Evolutionary conservation across 2,113 vertebrate genomes (phyloP).

Genomic region (Scytalopus superciliaris): DNA sequence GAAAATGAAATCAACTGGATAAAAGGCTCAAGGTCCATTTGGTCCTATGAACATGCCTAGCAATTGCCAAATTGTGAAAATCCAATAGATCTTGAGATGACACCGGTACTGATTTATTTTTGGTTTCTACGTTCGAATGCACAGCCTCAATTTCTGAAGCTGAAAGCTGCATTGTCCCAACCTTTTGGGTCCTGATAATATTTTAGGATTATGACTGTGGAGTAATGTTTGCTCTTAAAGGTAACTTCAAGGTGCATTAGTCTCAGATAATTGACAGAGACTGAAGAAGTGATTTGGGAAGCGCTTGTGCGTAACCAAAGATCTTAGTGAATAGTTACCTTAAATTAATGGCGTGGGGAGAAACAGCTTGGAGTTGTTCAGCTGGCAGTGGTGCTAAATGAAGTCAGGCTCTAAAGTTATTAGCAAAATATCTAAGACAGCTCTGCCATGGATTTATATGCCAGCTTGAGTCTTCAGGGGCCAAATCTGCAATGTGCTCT

Average conservation of each 20-base stretch:
- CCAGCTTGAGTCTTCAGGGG: neutral
- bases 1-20: conserved; percentile 31
- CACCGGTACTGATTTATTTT: neutral
- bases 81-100: neutral
- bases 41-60: neutral
- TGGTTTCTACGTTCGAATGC: neutral
- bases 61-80: conserved; percentile 17
- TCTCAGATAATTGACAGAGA: conserved; percentile 31
- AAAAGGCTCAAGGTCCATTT: neutral
- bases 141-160: neutral
- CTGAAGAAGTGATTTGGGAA: neutral
- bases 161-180: neutral
- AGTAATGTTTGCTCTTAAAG: conserved; percentile 3
- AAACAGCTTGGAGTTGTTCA: conserved; percentile 35
- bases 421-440: conserved; percentile 23
- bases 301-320: neutral
- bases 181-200: neutral
- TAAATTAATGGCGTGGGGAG: conserved; percentile 24
- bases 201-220: neutral
- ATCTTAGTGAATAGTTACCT: conserved; percentile 42
- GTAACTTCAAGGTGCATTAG: conserved; percentile 10
- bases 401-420: conserved; percentile 49
- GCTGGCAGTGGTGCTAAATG: neutral
- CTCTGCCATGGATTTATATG: neutral
- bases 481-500: neutral